These are phyloP conservation scores for Mesembrinibis cayennensis DNA, from an alignment of 2,113 vertebrate genomes.

Conservation along the genomic window DNA sequence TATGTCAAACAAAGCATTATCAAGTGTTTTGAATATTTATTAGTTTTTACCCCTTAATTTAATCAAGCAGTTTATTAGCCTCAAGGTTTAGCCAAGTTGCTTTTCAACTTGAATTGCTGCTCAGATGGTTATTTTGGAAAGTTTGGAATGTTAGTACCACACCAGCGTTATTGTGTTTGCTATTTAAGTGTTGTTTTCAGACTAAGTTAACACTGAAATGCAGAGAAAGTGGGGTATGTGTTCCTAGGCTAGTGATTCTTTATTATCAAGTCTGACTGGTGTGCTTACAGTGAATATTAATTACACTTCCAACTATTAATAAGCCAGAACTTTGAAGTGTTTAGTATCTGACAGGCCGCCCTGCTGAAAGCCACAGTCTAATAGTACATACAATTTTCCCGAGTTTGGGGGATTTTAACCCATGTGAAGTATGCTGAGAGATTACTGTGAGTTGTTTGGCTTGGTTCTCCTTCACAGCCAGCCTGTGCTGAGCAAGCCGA, in stretches of 20 bases:
- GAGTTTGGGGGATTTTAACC: background rate
- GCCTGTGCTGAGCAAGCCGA: background rate
- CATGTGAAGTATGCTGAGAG: background rate
- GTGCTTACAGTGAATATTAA: constrained; percentile 72
- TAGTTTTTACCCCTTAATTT: constrained; percentile 72
- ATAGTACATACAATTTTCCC: background rate
- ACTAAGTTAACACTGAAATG: constrained; percentile 22
- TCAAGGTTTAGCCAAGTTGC: constrained; percentile 62
- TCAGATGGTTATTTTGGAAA: constrained; percentile 71
- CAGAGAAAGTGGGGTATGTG: constrained; percentile 11
- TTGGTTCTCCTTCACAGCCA: background rate
- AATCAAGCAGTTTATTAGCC: constrained; percentile 71
- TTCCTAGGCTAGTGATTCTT: constrained; percentile 49
- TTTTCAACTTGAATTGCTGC: constrained; percentile 68
- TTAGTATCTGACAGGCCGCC: constrained; percentile 3
- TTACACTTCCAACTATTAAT: constrained; percentile 40
- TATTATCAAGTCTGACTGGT: constrained; percentile 60
- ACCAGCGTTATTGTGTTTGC: constrained; percentile 13
- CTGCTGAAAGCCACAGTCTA: background rate
- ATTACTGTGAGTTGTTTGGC: background rate
- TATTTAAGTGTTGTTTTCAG: constrained; percentile 54
- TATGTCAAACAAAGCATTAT: constrained; percentile 71
- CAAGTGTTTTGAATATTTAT: constrained; percentile 74
- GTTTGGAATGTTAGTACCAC: constrained; percentile 50
- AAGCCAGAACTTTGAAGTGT: constrained; percentile 22